Conservation (phyloP, 2,888 invertebrate genomes). For the Drosophila robusta region DNA sequence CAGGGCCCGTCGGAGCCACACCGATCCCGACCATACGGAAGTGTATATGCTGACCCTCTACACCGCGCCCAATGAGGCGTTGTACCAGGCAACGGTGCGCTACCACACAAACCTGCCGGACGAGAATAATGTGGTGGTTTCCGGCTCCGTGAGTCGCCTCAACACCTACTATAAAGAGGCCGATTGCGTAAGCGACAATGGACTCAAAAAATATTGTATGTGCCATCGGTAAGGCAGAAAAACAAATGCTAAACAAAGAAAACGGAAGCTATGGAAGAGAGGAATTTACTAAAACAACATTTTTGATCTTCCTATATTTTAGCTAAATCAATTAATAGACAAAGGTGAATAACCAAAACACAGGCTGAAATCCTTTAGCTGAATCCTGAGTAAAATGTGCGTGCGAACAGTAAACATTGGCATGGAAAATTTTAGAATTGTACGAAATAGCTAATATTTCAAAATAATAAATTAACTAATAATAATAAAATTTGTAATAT, state of each 20-base stretch:
- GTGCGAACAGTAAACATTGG: too few species aligned
- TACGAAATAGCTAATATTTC: too few species aligned
- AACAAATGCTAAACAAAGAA: neutral
- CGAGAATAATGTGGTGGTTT: slow-evolving; percentile 84
- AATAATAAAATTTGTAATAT: too few species aligned
- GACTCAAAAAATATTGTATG: slow-evolving; percentile 87
- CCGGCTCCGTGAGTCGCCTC: slow-evolving; percentile 88
- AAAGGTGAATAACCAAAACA: too few species aligned
- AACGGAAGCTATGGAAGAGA: too few species aligned
- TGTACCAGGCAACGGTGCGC: slow-evolving; percentile 90
- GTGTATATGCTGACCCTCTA: slow-evolving; percentile 89
- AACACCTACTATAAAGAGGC: slow-evolving; percentile 86
- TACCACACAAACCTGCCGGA: slow-evolving; percentile 69
- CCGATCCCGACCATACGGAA: slow-evolving; percentile 41
- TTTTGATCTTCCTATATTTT: too few species aligned
- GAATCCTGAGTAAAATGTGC: too few species aligned
- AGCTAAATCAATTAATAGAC: too few species aligned
- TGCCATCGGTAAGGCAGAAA: slow-evolving; percentile 80
- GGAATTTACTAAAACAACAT: too few species aligned
- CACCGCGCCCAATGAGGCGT: slow-evolving; percentile 88
- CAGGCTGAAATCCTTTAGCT: too few species aligned
- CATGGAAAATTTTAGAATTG: too few species aligned
- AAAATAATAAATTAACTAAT: too few species aligned
- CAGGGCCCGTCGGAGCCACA: slow-evolving; percentile 73
- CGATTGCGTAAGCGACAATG: slow-evolving; percentile 85